Evolutionary conservation across 2,888 invertebrate genomes (phyloP), one percentile per base, ranked within the genome.

Genomic region (Tortricodes alternella): DNA sequence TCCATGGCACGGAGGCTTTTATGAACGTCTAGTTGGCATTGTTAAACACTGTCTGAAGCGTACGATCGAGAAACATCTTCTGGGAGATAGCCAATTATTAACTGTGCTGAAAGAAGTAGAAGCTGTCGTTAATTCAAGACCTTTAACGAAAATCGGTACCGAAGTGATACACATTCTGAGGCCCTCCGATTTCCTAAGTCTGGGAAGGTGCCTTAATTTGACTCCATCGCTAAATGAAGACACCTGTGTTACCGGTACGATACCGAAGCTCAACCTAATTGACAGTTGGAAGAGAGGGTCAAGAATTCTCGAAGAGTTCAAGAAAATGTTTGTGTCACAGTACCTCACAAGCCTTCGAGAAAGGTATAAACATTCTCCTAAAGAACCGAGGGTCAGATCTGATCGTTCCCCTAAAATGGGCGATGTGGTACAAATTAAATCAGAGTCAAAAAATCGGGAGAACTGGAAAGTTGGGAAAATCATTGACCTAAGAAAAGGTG

Each of bases 1-100:
- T 0, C 66, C 65, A 2, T 66, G 64, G 64, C 29, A 34, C 19
- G 65, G 64, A 0, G 65, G 67, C 0, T 58, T 59, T 11, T 67
- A 67, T 34, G 65, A 67, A 27, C 15, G 62, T 11, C 5, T 66
- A 2, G 19, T 59, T 1, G 55, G 39, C 1, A 19, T 55, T 0
- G 37, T 37, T 19, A 24, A 58, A 35, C 24, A 59, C 1, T 46
- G 49, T 18, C n/a, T 46, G n/a, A 58, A 53, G 27, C 13, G 48
- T 5, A 52, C 38, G 0, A 3, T 49, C 1, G 18, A 39, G 7
- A 49, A 49, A 27, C 48, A 49, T 4, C 5, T 38, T 3, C 5
- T 49, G 8, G 11, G 7, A 3, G 48, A 49, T 6, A 49, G 2
- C 11, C 35, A 48, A 16, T 9, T 48, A 15, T 3, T 7, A 3